Evolutionary conservation across 2,113 vertebrate species (phyloP), one percentile per base, ranked within the genome.

Genomic region (Hippocampus barbouri): DNA sequence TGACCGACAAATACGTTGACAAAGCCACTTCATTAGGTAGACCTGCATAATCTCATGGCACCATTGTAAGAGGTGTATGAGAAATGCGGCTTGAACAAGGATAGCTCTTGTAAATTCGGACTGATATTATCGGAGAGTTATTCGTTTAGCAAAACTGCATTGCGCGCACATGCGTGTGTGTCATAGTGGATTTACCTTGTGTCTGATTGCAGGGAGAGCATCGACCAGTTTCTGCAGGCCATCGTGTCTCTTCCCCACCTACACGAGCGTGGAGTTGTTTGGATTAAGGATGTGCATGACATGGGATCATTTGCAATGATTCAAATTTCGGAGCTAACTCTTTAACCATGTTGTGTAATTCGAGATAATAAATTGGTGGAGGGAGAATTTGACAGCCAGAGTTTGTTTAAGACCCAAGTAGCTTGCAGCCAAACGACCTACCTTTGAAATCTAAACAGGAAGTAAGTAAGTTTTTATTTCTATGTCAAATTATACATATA

Each of bases 141-240:
- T 51, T 51, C 3, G 8, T 51, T 51, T 51, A 6, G 49, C 49
- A 51, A 51, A 51, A 47, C 3, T 14, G 8, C 3, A 9, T n/a
- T 45, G 59, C 34, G 56, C 51, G 51, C 12, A 16, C 43, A 21
- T 27, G 25, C 15, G 5, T 41, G 45, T 21, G 38, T 45, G 11
- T 27, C 34, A 38, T 5, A 14, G 67, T 21, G 47, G 8, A 68
- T 71, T 83, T 56, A 98, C 97, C 93, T 98, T 98, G 89, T 99
- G 96, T 82, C 95, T 94, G 81, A 98, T 92, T 1, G 93, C 92
- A 25, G 97, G 97, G 75, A 99, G 90, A 23, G 92, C 93, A 59
- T 97, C 95, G 1, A 99, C 96, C 86, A 99, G 83, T 63, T 94
- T 95, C 93, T 98, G 96, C 70, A 99, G 91, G 64, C 95, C 95